phyloP scores from a whole-genome alignment of 2,797 vertebrate genomes.

The Myoxocephalus aenaeus region DNA sequence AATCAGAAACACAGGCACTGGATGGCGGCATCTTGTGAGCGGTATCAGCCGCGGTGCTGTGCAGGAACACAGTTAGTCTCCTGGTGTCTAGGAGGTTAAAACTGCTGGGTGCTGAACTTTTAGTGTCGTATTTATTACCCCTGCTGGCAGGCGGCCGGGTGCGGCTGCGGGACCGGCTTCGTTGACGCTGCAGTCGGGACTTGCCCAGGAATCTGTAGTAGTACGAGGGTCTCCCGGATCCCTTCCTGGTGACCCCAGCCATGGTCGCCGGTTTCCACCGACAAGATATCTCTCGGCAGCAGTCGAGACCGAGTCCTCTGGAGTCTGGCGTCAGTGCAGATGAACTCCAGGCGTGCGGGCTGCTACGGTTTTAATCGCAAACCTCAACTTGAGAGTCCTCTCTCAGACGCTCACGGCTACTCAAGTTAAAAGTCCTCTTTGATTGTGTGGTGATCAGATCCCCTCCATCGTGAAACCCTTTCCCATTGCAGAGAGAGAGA shows the following conservation, averaged over 20 bases:
- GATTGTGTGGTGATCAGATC: slow-evolving; percentile 39
- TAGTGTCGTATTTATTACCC: slow-evolving; percentile 84
- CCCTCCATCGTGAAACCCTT: slow-evolving; percentile 40
- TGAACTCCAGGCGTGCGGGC: slow-evolving; percentile 30
- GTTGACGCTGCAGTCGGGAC: slow-evolving; percentile 95
- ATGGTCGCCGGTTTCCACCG: slow-evolving; percentile 75
- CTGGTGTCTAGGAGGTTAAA: slow-evolving; percentile 2
- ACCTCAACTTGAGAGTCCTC: slow-evolving; percentile 41
- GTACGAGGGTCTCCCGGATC: slow-evolving; percentile 93
- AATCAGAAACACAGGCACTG: background rate
- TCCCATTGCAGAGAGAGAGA: slow-evolving; percentile 24
- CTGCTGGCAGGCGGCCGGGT: slow-evolving; percentile 87
- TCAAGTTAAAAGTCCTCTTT: slow-evolving; percentile 31
- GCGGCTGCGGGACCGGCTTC: slow-evolving; percentile 96
- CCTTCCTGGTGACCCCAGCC: slow-evolving; percentile 94
- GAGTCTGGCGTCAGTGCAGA: slow-evolving; percentile 37
- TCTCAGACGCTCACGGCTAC: slow-evolving; percentile 27
- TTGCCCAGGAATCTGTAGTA: slow-evolving; percentile 97
- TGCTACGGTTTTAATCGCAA: slow-evolving; percentile 11
- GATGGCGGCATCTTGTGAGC: background rate
- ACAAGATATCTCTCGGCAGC: slow-evolving; percentile 1
- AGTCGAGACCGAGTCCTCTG: slow-evolving; percentile 36
- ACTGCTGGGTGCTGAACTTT: slow-evolving; percentile 26
- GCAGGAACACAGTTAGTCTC: background rate
- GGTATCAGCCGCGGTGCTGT: background rate